Percentiles rank a stretch among this genome's conserved stretches.
phyloP scores from a whole-genome alignment of 53 echinoderm and acorn worm species.

The Holothuria scabra region DNA sequence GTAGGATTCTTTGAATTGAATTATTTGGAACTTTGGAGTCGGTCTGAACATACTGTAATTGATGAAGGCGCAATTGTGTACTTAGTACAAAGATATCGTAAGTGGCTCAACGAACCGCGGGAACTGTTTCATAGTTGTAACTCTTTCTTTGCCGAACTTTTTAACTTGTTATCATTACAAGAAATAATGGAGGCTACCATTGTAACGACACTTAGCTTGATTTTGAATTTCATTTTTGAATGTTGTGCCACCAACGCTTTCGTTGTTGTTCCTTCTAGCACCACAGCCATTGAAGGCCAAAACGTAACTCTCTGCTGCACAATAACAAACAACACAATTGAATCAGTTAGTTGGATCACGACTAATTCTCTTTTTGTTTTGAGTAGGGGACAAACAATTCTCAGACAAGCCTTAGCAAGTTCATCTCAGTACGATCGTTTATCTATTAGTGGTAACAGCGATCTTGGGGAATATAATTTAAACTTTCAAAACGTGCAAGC shows the following conservation, averaged over 20 bases:
- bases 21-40: no score
- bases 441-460: slow-evolving; percentile 19
- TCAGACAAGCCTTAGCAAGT: neutral
- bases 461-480: slow-evolving; percentile 20
- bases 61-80: no score
- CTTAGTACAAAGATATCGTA: no score
- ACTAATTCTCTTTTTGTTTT: neutral
- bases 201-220: neutral
- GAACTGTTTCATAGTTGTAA: no score
- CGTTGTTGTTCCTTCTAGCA: neutral
- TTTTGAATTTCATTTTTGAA: neutral
- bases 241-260: neutral
- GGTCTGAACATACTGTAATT: no score
- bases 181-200: neutral
- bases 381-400: neutral
- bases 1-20: no score
- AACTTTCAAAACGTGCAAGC: slow-evolving; percentile 1
- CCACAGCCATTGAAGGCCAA: neutral
- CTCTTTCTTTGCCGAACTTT: no score
- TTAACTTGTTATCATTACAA: no score
- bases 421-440: slow-evolving; percentile 11
- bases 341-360: neutral
- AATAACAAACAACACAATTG: neutral
- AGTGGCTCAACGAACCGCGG: no score
- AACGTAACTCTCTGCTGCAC: neutral